Percentiles rank a stretch among this genome's conserved stretches.
Evolutionary conservation across 1,140 invertebrate species (phyloP).

Genomic region (Drosophila triauraria): DNA sequence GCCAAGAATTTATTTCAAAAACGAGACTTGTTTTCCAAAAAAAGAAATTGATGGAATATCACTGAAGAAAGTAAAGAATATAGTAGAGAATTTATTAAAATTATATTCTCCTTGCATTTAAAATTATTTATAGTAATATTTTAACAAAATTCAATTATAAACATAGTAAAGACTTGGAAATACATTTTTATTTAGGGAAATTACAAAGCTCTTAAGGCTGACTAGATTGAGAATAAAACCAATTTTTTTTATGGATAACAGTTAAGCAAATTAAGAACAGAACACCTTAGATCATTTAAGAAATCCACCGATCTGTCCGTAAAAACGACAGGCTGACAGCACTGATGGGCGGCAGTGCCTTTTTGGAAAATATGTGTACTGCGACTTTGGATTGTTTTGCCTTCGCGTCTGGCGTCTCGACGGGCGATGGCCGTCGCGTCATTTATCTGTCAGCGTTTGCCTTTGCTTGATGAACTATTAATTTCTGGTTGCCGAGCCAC

Average conservation of each 20-base stretch:
- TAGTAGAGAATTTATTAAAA: not conserved
- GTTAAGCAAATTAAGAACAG: no score
- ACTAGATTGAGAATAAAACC: no score
- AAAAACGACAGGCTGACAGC: not conserved
- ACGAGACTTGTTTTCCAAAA: not conserved
- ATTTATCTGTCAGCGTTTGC: slow-evolving; percentile 64
- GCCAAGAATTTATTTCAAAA: not conserved
- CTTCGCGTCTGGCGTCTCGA: slow-evolving; percentile 55
- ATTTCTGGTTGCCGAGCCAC: slow-evolving; percentile 56
- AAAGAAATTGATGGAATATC: not conserved
- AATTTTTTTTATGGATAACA: no score
- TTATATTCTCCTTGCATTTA: not conserved
- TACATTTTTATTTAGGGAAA: not conserved
- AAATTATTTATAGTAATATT: not conserved
- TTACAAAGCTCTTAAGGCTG: not conserved
- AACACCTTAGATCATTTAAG: not conserved
- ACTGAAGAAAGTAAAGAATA: no score
- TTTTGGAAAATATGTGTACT: slow-evolving; percentile 56
- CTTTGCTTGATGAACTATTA: slow-evolving; percentile 75
- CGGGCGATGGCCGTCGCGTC: slow-evolving; percentile 63
- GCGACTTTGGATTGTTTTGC: slow-evolving; percentile 32
- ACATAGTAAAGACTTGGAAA: not conserved
- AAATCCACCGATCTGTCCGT: not conserved
- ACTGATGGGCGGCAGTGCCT: slow-evolving; percentile 18
- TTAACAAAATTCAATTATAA: not conserved